These are phyloP conservation scores for Calyptomena viridis DNA, from an alignment of 2,113 vertebrate genomes.

Conservation along the genomic window DNA sequence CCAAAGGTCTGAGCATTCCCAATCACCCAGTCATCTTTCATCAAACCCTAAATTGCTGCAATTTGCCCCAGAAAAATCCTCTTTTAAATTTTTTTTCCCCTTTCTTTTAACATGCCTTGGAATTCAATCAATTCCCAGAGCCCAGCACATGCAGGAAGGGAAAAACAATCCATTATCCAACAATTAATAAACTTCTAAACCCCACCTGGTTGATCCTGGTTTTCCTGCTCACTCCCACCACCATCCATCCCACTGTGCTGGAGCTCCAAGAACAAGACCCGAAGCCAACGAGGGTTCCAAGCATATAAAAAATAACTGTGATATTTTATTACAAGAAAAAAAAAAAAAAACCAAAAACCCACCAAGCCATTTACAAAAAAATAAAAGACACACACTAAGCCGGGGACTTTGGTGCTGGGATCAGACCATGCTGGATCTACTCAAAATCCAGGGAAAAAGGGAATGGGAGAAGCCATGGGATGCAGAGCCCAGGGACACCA, in stretches of 20 bases:
- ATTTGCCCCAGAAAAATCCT: not conserved
- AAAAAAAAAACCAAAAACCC: too few species aligned
- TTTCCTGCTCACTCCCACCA: not conserved
- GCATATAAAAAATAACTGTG: slow-evolving; percentile 14
- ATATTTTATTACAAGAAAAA: not conserved
- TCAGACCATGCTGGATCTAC: not conserved
- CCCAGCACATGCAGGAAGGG: not conserved
- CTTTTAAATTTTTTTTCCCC: rapidly evolving
- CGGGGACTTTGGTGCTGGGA: not conserved
- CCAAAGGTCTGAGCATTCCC: too few species aligned
- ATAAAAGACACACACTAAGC: not conserved
- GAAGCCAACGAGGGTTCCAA: not conserved
- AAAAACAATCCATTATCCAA: not conserved
- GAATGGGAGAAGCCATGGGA: rapidly evolving
- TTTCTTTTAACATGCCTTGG: not conserved
- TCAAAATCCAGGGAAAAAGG: not conserved
- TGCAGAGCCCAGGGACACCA: not conserved
- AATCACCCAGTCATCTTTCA: too few species aligned
- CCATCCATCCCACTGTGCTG: rapidly evolving
- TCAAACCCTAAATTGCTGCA: not conserved
- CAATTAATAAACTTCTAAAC: not conserved
- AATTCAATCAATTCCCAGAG: not conserved
- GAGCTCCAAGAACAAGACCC: not conserved
- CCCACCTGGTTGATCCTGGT: not conserved
- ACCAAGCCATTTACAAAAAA: not conserved